phyloP scores from a whole-genome alignment of 2,888 invertebrate genomes.

The Ophion ellenae region DNA sequence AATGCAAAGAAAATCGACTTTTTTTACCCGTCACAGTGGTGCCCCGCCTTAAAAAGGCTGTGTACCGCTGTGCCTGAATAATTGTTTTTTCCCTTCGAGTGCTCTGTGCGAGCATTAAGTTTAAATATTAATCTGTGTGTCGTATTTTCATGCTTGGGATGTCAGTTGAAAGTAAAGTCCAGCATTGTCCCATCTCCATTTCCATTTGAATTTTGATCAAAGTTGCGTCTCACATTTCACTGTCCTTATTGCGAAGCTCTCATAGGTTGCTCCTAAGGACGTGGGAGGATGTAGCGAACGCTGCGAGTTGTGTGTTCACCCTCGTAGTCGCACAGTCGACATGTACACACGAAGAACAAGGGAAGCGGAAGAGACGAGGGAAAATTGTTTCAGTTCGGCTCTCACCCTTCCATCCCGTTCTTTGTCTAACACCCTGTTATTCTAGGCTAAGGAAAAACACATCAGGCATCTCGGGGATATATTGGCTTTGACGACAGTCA shows the following conservation, averaged over 20 bases:
- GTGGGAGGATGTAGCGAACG: conserved; percentile 9
- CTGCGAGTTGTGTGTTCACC: background rate
- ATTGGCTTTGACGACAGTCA: background rate
- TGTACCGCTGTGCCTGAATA: too few species aligned
- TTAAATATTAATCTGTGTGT: too few species aligned
- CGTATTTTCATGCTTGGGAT: too few species aligned
- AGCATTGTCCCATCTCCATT: background rate
- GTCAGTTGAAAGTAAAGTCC: background rate
- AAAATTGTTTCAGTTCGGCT: conserved; percentile 50
- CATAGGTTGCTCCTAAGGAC: background rate
- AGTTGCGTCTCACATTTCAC: background rate
- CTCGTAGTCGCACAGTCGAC: background rate
- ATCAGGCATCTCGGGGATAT: conserved; percentile 6
- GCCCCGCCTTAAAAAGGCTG: too few species aligned
- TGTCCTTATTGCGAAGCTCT: background rate
- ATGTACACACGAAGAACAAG: conserved; percentile 9
- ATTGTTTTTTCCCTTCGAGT: too few species aligned
- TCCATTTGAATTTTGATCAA: background rate
- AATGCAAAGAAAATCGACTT: too few species aligned
- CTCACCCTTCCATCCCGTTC: conserved; percentile 32
- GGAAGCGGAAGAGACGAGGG: conserved; percentile 2
- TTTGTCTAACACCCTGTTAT: conserved; percentile 35
- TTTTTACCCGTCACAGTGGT: too few species aligned
- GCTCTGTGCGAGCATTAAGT: too few species aligned
- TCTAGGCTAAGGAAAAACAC: conserved; percentile 35